Evolutionary conservation across 2,797 vertebrate genomes (phyloP).

Genomic region (Propithecus perrieri): DNA sequence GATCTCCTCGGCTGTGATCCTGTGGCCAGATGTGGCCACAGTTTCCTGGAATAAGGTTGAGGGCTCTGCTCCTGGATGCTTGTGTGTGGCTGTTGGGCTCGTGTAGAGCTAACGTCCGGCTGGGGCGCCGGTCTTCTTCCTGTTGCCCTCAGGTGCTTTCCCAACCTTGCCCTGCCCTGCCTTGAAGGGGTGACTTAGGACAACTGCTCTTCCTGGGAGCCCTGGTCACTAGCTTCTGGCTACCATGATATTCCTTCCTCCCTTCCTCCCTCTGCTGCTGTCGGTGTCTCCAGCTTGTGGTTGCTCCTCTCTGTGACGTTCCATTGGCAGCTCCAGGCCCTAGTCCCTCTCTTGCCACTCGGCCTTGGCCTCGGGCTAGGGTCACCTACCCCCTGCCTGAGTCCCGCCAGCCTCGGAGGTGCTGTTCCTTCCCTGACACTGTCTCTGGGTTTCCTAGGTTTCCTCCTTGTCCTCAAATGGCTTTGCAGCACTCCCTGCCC

Average conservation of each 20-base stretch:
- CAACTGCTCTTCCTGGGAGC: rapidly evolving
- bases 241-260: rapidly evolving
- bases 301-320: rapidly evolving
- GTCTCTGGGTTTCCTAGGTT: background rate
- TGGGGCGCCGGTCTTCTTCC: background rate
- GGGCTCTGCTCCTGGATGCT: rapidly evolving
- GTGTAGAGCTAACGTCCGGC: background rate
- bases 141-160: background rate
- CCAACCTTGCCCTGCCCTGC: too few relatives aligned
- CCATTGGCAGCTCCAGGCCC: background rate
- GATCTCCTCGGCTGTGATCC: background rate
- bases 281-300: background rate
- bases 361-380: background rate
- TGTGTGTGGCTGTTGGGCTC: background rate
- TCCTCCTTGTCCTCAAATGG: background rate
- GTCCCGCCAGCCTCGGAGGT: rapidly evolving
- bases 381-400: background rate
- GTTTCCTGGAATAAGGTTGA: background rate
- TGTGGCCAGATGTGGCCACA: background rate
- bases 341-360: rapidly evolving
- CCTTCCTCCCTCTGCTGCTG: background rate
- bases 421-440: background rate
- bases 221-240: background rate
- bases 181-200: background rate
- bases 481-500: background rate